Evolutionary conservation across 2,888 invertebrate species (phyloP).

Genomic region (Pemphredon lugubris): DNA sequence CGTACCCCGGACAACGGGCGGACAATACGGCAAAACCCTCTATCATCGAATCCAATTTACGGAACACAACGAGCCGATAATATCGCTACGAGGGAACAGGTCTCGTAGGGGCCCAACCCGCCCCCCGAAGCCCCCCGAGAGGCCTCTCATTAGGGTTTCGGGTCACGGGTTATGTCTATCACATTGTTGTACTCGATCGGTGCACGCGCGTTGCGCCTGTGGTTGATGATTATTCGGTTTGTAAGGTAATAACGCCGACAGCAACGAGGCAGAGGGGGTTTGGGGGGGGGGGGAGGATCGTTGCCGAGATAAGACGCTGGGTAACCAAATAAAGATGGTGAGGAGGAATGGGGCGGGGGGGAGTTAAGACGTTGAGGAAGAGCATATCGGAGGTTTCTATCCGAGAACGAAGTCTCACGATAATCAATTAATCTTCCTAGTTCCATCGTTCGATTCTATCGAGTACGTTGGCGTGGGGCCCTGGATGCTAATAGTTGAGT

Average conservation of each 20-base stretch:
- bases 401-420: slow-evolving; percentile 20
- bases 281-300: slow-evolving; percentile 28
- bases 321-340: slow-evolving; percentile 71
- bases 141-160: slow-evolving; percentile 72
- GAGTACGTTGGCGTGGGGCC: slow-evolving; percentile 1
- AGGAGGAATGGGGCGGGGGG: too few species aligned
- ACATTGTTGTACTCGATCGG: slow-evolving; percentile 63
- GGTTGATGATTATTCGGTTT: slow-evolving; percentile 56
- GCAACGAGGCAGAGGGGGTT: too few species aligned
- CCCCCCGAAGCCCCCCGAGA: slow-evolving; percentile 15
- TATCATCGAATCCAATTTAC: slow-evolving; percentile 74
- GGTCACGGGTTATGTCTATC: slow-evolving; percentile 76
- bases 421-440: slow-evolving; percentile 59
- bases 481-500: slow-evolving; percentile 1
- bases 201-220: slow-evolving; percentile 26
- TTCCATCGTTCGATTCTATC: slow-evolving; percentile 33
- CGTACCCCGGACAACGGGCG: slow-evolving; percentile 19
- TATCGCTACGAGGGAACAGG: slow-evolving; percentile 61
- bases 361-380: slow-evolving; percentile 33
- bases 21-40: slow-evolving; percentile 46
- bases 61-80: slow-evolving; percentile 71
- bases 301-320: slow-evolving; percentile 59
- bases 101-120: slow-evolving; percentile 34
- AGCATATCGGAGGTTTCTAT: slow-evolving; percentile 33
- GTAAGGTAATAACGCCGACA: slow-evolving; percentile 59